phyloP scores from a whole-genome alignment of 2,888 invertebrate genomes.

The Hydraecia micacea region DNA sequence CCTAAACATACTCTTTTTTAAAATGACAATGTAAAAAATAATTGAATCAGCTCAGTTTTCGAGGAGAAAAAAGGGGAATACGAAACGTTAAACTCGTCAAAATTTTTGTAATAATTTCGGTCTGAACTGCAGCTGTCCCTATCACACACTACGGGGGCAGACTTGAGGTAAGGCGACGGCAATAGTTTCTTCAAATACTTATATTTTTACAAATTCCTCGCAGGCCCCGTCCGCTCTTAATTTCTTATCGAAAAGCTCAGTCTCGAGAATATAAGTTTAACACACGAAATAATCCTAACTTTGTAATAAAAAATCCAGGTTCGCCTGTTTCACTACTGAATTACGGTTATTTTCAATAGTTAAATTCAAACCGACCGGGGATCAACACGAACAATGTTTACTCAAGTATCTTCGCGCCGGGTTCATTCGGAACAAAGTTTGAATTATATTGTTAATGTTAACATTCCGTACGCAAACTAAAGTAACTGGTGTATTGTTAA shows the following conservation, averaged over 20 bases:
- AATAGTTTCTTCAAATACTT: too few relatives aligned
- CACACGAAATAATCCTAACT: constrained; percentile 57
- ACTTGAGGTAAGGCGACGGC: too few relatives aligned
- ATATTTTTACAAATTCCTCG: too few relatives aligned
- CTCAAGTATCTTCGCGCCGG: constrained; percentile 69
- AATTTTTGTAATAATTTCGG: too few relatives aligned
- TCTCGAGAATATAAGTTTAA: constrained; percentile 53
- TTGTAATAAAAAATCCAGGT: constrained; percentile 55
- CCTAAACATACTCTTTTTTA: too few relatives aligned
- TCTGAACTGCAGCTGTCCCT: too few relatives aligned
- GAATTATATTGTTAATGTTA: constrained; percentile 78
- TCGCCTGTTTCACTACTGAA: constrained; percentile 44
- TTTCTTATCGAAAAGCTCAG: constrained; percentile 57
- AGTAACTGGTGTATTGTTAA: constrained; percentile 71
- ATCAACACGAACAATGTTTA: constrained; percentile 68
- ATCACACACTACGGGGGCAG: too few relatives aligned
- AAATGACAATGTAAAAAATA: too few relatives aligned
- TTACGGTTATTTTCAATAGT: constrained; percentile 66
- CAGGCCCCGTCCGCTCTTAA: too few relatives aligned
- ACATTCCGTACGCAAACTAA: constrained; percentile 75
- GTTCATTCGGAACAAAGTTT: constrained; percentile 71
- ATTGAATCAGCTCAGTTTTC: too few relatives aligned
- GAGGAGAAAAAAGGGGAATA: too few relatives aligned
- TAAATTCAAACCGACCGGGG: constrained; percentile 60
- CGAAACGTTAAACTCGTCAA: too few relatives aligned